Evolutionary conservation across 2,797 vertebrate genomes (phyloP), one percentile per base, ranked within the genome.

Genomic region (Chaetophractus vellerosus): DNA sequence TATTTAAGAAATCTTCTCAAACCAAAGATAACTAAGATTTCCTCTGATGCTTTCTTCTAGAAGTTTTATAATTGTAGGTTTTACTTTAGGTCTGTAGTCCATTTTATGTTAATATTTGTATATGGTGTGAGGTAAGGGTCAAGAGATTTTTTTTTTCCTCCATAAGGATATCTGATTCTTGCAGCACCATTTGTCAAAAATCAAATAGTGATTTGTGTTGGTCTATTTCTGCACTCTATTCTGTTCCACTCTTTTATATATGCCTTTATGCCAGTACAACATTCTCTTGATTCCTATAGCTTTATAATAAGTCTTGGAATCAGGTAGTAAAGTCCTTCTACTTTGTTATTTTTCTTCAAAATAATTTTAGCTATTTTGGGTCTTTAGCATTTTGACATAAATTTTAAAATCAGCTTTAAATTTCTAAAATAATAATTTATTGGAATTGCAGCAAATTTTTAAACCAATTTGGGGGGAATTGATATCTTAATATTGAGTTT

Each of bases 331-430:
- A 36, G 5, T 24, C 19, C 28, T 80, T 38, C 52, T 7, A 28
- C 21, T 63, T 78, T 63, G 28, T 57, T 61, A 21, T 84, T 79
- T 74, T 71, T 41, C 66, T 90, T 79, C 41, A 63, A 61, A 59
- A 93, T 80, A 90, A 64, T 85, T 92, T 79, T 41, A 50, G 10
- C 48, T 59, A 57, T 72, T 89, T 45, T 45, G 45, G 8, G 45
- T 45, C 45, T 10, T 45, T 45, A 6, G 8, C 10, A 45, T 45
- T 45, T 45, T 9, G 45, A 45, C 45, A 45, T 45, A 45, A 45
- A 45, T 45, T 45, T 45, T 45, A 9, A 45, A 45, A 45, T 45
- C 45, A 45, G 45, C 45, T 45, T 45, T 45, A 45, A 45, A 45
- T 45, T 45, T 45, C 45, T 45, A 45, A 45, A 45, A 45, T 6